Base-by-base conservation (phyloP, 1,140 invertebrate genomes). In the Drosophila burlai region DNA sequence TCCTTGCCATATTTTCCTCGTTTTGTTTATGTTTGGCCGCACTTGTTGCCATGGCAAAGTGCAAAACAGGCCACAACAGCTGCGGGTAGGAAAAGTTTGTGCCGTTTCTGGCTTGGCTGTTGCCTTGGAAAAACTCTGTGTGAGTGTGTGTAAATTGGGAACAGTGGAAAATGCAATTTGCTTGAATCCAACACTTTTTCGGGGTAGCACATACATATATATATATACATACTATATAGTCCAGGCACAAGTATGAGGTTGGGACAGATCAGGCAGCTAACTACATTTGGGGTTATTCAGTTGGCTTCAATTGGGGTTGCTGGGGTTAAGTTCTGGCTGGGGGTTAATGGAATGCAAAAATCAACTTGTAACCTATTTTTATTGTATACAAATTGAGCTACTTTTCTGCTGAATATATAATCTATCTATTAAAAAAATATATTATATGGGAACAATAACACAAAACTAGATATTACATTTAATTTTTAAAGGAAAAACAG, bases 21-120 rank as follows among this genome's bases (percentile, higher is more conserved):
- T 16, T 74, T 68, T 82, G 83, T 87, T 86, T 73, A 71, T 69
- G 79, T 72, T 63, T 65, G 43, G 55, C 63, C 78, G 84, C 84
- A 89, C 84, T 89, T 89, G 84, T 89, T 89, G 85, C 84, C 84
- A 89, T 89, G 85, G 81, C 52, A 90, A 89, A 72, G 78, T 89
- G 85, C 84, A 81, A 68, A 79, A 84, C 87, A 68, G 68, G 66
- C 81, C 81, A 84, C 83, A 86, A 85, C 75, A 79, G 65, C 49
- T 68, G 66, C 24, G 61, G 42, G 58, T 50, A 58, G 72, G 69
- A 62, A 57, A 62, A 77, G 75, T 73, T 72, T 69, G 54, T 26
- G 46, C 66, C 21, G 55, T 36, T 59, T 68, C 65, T 43, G 34
- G 24, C 18, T 31, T 16, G 9, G 40, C 45, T 36, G 68, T 80